Evolutionary conservation across 2,888 invertebrate genomes (phyloP).

Genomic region (Acrobasis repandana): DNA sequence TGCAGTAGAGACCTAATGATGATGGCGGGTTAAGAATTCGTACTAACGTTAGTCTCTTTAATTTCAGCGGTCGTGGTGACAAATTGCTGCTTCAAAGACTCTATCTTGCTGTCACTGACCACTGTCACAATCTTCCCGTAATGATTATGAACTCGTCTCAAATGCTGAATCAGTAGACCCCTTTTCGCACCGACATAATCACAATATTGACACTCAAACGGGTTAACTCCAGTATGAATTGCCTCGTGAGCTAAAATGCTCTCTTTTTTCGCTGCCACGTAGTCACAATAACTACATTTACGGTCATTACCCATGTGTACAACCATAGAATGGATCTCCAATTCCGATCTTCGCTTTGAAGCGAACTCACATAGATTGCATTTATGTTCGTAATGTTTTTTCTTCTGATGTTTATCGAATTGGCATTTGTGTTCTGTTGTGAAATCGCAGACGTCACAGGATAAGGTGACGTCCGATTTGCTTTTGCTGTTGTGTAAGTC

Average conservation of each 20-base stretch:
- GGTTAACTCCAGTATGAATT: conserved; percentile 57
- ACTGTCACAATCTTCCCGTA: conserved; percentile 38
- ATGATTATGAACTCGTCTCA: conserved; percentile 48
- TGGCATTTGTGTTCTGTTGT: conserved; percentile 57
- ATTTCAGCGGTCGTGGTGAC: not conserved
- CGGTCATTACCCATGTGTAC: conserved; percentile 53
- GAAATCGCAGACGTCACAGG: conserved; percentile 50
- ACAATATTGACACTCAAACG: conserved; percentile 55
- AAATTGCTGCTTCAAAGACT: conserved; percentile 44
- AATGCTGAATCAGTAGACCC: conserved; percentile 50
- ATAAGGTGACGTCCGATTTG: conserved; percentile 37
- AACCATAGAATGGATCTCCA: conserved; percentile 52
- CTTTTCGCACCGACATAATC: conserved; percentile 53
- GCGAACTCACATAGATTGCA: conserved; percentile 53
- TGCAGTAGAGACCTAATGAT: too few species aligned
- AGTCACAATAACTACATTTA: conserved; percentile 61
- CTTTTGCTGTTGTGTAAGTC: conserved; percentile 64
- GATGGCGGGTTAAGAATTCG: too few species aligned
- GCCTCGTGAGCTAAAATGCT: conserved; percentile 57
- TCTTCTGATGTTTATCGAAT: conserved; percentile 51
- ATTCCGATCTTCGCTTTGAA: conserved; percentile 56
- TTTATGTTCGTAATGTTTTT: conserved; percentile 53
- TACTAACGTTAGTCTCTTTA: not conserved
- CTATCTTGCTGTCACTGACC: conserved; percentile 49
- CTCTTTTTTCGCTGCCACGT: conserved; percentile 50